A percentile compares a stretch with the other conserved stretches of the same genome.
Evolutionary conservation across 2,888 invertebrate genomes (phyloP).

Genomic region (Ochropleura plecta): DNA sequence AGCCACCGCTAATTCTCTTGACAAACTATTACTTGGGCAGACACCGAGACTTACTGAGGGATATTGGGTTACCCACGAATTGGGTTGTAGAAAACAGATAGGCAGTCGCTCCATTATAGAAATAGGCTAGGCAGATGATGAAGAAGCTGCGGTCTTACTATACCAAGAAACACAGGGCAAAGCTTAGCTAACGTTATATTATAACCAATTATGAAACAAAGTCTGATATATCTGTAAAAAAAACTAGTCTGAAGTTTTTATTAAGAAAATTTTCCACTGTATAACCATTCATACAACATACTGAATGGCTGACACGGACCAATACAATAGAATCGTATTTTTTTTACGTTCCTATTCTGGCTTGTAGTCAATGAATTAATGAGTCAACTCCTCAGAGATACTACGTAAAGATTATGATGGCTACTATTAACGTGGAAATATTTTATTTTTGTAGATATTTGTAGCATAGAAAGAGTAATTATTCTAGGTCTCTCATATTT

Average conservation of each 20-base stretch:
- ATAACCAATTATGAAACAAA: not conserved
- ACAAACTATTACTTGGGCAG: not conserved
- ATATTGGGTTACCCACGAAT: not conserved
- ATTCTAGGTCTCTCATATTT: not conserved
- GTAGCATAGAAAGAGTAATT: not conserved
- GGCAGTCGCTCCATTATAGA: not conserved
- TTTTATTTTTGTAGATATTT: conserved; percentile 19
- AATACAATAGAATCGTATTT: conserved; percentile 50
- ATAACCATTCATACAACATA: conserved; percentile 21
- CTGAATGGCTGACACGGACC: conserved; percentile 26
- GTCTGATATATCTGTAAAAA: not conserved
- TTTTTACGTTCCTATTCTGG: conserved; percentile 32
- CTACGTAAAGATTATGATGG: conserved; percentile 50
- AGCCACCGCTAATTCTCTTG: not conserved
- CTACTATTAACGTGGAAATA: conserved; percentile 16
- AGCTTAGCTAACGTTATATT: not conserved
- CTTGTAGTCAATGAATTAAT: conserved; percentile 39
- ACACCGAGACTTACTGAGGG: not conserved
- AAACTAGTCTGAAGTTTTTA: not conserved
- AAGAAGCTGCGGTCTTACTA: not conserved
- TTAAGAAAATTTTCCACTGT: conserved; percentile 7
- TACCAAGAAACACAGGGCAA: not conserved
- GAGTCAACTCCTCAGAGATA: conserved; percentile 44
- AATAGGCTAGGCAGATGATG: not conserved
- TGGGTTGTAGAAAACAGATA: not conserved